These are phyloP conservation scores for Diploscapter pachys DNA, from an alignment of 1,140 invertebrate genomes.

Conservation along the genomic window DNA sequence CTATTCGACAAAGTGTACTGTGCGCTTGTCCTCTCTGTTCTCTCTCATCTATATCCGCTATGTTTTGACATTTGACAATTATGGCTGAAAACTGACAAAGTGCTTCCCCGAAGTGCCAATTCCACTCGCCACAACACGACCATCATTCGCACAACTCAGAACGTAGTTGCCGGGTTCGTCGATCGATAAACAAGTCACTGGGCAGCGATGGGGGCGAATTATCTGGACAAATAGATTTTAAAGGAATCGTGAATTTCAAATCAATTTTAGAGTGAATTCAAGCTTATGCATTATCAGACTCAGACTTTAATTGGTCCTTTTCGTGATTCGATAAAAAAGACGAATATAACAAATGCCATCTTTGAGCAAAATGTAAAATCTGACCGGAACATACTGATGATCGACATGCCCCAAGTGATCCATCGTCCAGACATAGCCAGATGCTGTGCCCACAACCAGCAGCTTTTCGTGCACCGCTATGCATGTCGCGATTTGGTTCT, in stretches of 20 bases:
- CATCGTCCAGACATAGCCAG: constrained; percentile 61
- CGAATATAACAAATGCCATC: neutral
- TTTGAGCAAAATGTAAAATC: constrained; percentile 11
- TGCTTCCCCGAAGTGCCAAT: constrained; percentile 46
- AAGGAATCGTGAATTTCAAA: neutral
- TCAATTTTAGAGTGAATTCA: neutral
- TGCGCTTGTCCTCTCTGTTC: too few species aligned
- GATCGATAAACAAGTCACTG: constrained; percentile 63
- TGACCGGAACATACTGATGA: constrained; percentile 53
- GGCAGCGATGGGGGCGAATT: constrained; percentile 60
- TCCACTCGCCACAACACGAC: constrained; percentile 56
- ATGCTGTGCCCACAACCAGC: constrained; percentile 58
- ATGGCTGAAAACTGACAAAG: constrained; percentile 6
- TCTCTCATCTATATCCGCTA: too few species aligned
- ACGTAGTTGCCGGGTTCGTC: constrained; percentile 63
- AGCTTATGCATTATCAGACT: neutral
- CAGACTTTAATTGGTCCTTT: neutral
- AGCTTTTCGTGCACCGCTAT: constrained; percentile 64
- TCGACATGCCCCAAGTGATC: constrained; percentile 63
- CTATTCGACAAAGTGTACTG: too few species aligned
- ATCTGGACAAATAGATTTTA: constrained; percentile 24
- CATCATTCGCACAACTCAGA: constrained; percentile 64
- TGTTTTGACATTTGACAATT: too few species aligned
- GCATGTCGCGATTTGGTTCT: constrained; percentile 61
- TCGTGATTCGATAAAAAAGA: constrained; percentile 1